A percentile compares a stretch with the other conserved stretches of the same genome.
Conservation (phyloP, 2,888 invertebrate species). For the Carterocephalus palaemon region DNA sequence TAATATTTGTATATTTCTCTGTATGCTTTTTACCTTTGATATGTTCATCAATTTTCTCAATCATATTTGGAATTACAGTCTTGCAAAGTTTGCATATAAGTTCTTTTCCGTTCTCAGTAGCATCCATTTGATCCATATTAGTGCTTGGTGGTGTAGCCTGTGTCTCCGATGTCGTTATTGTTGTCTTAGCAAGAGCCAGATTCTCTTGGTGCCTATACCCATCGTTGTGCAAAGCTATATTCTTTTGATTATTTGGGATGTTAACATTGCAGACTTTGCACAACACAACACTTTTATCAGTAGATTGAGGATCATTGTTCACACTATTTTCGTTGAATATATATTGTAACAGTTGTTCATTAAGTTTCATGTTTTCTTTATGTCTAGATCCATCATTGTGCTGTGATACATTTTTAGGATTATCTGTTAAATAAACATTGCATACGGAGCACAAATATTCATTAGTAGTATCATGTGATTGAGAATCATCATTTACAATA, state of each 20-base stretch:
- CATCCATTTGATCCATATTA: constrained; percentile 1
- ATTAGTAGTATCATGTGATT: background rate
- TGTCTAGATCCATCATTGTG: constrained; percentile 20
- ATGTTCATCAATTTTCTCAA: constrained; percentile 13
- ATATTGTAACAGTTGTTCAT: background rate
- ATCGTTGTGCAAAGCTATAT: background rate
- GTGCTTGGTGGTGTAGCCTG: too few species aligned
- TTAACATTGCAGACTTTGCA: background rate
- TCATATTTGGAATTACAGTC: constrained; percentile 17
- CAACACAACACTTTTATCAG: background rate
- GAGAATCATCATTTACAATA: background rate
- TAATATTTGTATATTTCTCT: background rate
- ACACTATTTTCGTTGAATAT: background rate
- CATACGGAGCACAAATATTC: constrained; percentile 20
- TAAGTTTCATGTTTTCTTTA: constrained; percentile 4
- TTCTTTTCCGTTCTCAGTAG: constrained; percentile 3
- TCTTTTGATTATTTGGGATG: background rate
- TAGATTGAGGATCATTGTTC: too few species aligned
- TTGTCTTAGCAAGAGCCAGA: too few species aligned
- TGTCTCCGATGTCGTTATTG: too few species aligned
- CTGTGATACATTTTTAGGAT: constrained; percentile 7
- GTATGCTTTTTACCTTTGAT: constrained; percentile 21
- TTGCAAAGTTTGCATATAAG: constrained; percentile 23
- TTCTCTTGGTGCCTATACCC: background rate
- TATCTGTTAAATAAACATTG: constrained; percentile 20